These are phyloP conservation scores for Limnephilus marmoratus DNA, from an alignment of 2,888 invertebrate genomes.

Conservation along the genomic window DNA sequence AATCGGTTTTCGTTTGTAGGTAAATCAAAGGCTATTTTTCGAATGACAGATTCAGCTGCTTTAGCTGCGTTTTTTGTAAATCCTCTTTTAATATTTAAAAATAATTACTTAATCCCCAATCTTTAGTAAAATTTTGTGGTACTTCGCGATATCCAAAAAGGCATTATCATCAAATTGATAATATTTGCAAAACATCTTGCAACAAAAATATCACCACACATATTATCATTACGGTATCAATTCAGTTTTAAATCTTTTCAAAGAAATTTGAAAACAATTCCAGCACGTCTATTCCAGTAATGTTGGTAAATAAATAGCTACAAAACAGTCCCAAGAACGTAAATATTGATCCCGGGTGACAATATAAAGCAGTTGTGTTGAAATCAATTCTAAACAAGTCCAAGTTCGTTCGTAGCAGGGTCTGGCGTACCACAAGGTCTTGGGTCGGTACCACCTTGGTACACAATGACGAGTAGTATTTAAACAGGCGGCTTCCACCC, in stretches of 20 bases:
- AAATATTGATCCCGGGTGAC: slow-evolving; percentile 22
- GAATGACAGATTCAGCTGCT: too few species aligned
- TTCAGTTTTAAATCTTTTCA: background rate
- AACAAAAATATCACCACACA: background rate
- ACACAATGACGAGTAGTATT: slow-evolving; percentile 42
- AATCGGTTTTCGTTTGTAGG: too few species aligned
- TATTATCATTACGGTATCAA: background rate
- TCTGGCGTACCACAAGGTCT: background rate
- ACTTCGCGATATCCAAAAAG: background rate
- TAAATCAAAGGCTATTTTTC: too few species aligned
- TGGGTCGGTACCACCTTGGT: background rate
- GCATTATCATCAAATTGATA: background rate
- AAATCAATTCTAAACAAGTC: slow-evolving; percentile 18
- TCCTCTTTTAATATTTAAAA: too few species aligned
- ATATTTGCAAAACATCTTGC: background rate
- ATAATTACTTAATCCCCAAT: background rate
- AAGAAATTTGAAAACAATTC: background rate
- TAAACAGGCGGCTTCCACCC: slow-evolving; percentile 39
- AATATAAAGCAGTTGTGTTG: slow-evolving; percentile 26
- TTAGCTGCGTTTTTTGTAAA: too few species aligned
- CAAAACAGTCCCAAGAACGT: background rate
- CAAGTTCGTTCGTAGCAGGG: background rate
- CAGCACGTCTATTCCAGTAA: background rate
- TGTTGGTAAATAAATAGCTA: background rate
- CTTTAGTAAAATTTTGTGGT: background rate